These are phyloP conservation scores for honey bee (Apis mellifera) DNA, from an alignment of 1,140 invertebrate species.

Conservation along the genomic window Amel_HAv3.1 CM009934.2:3314001-3314500, in stretches of 20 bases:
- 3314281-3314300: constrained; percentile 62
- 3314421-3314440: constrained; percentile 15
- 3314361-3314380: constrained; percentile 57
- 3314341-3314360: constrained; percentile 6
- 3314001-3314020: background rate
- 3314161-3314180: constrained; percentile 58
- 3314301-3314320: constrained; percentile 34
- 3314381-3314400: constrained; percentile 56
- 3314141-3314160: background rate
- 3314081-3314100: background rate
- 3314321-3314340: constrained; percentile 61
- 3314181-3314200: constrained; percentile 60
- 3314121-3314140: background rate
- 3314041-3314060: background rate
- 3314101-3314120: constrained; percentile 20
- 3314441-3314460: background rate
- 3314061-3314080: background rate
- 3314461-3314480: constrained; percentile 2
- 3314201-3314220: constrained; percentile 65
- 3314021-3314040: background rate
- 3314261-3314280: constrained; percentile 28
- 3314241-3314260: constrained; percentile 58
- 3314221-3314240: constrained; percentile 63
- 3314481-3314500: constrained; percentile 53
- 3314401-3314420: constrained; percentile 50